Conservation (phyloP, 2,888 invertebrate species). For the Hecatera dysodea region DNA sequence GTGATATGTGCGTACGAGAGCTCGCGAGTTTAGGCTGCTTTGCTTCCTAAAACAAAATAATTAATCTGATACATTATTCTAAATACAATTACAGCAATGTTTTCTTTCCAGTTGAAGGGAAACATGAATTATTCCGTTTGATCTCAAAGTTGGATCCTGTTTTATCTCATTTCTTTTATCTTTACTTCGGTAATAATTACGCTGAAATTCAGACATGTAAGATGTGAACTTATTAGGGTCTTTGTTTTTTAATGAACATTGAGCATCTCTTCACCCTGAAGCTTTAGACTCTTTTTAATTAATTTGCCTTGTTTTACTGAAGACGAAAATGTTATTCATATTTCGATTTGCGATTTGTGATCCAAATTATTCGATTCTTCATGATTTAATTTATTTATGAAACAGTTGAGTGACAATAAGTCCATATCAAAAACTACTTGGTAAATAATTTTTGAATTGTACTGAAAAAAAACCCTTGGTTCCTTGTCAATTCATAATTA, state of each 20-base stretch:
- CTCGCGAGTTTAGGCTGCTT: conserved; percentile 93
- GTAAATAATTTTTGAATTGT: too few species aligned
- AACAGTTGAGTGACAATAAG: too few species aligned
- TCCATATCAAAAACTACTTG: too few species aligned
- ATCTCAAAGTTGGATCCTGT: conserved; percentile 28
- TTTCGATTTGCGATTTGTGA: conserved; percentile 31
- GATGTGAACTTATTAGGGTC: conserved; percentile 11
- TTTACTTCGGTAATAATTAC: conserved; percentile 40
- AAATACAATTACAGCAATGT: conserved; percentile 12
- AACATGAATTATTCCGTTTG: conserved; percentile 36
- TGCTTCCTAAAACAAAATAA: conserved; percentile 82
- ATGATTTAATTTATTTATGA: too few species aligned
- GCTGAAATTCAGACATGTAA: conserved; percentile 14
- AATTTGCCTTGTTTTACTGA: conserved; percentile 14
- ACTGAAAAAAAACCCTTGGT: too few species aligned
- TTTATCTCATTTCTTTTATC: conserved; percentile 45
- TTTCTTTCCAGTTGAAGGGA: conserved; percentile 9
- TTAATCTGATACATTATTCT: conserved; percentile 51
- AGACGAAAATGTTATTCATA: conserved; percentile 20
- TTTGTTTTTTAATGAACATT: conserved; percentile 18
- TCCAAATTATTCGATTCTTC: conserved; percentile 39
- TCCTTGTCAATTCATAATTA: too few species aligned
- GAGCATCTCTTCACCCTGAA: conserved; percentile 4
- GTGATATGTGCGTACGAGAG: conserved; percentile 95
- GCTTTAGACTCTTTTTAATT: conserved; percentile 6